Evolutionary conservation across 2,797 vertebrate species (phyloP).

Genomic region (Chromis chromis): DNA sequence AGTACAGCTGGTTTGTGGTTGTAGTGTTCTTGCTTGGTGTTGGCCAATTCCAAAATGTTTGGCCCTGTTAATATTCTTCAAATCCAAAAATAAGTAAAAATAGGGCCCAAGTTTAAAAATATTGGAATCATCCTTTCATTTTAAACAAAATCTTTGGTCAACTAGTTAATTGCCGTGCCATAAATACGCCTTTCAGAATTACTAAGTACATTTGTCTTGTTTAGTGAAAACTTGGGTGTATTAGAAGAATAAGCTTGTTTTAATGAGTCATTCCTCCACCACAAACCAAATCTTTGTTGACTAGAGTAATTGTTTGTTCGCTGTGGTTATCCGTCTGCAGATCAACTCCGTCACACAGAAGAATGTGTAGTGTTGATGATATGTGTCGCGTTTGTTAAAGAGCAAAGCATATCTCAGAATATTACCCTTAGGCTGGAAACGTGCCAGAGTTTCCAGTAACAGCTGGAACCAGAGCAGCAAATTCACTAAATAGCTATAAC

Average conservation of each 20-base stretch:
- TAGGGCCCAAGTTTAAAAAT: too few species aligned
- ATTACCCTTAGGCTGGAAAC: not conserved
- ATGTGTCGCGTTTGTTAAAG: not conserved
- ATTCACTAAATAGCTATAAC: not conserved
- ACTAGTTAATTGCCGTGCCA: not conserved
- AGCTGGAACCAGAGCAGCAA: not conserved
- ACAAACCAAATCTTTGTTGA: conserved; percentile 13
- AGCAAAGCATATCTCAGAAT: not conserved
- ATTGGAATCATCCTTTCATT: not conserved
- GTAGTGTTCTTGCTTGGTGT: too few species aligned
- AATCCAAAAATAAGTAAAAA: too few species aligned
- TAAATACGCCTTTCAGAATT: not conserved
- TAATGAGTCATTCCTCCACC: not conserved
- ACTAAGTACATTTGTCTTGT: not conserved
- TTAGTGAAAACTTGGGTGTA: not conserved
- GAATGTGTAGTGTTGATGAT: not conserved
- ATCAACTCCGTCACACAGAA: not conserved
- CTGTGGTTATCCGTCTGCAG: not conserved
- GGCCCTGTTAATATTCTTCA: too few species aligned
- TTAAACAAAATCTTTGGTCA: not conserved
- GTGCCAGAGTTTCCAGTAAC: conserved; percentile 15
- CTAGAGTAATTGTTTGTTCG: conserved; percentile 6
- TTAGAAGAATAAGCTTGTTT: not conserved
- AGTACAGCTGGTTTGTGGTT: too few species aligned
- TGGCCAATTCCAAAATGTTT: too few species aligned